These are phyloP conservation scores for Bothrops jararaca DNA, from an alignment of 2,113 vertebrate species.

Conservation along the genomic window DNA sequence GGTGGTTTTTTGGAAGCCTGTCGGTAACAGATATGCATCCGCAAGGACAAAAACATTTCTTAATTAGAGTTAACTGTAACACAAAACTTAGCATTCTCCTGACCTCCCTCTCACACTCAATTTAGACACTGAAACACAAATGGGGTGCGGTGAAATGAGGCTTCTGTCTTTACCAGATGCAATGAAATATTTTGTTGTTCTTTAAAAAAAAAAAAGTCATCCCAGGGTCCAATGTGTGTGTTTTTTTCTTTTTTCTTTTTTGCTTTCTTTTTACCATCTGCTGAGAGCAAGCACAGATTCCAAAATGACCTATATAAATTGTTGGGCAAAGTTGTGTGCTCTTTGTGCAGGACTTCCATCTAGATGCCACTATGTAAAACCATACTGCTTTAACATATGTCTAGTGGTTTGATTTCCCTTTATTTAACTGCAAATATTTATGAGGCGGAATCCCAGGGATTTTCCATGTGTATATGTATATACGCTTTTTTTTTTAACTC, in stretches of 20 bases:
- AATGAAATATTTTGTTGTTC: constrained; percentile 22
- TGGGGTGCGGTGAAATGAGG: not conserved
- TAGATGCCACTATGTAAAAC: not conserved
- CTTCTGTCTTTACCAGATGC: not conserved
- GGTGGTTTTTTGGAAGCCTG: constrained; percentile 63
- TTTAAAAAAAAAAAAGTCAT: constrained; percentile 13
- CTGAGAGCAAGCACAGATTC: not conserved
- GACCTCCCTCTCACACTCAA: constrained; percentile 33
- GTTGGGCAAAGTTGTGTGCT: not conserved
- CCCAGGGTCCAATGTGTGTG: not conserved
- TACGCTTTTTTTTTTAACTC: not conserved
- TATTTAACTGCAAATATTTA: not conserved
- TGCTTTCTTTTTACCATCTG: constrained; percentile 29
- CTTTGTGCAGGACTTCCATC: not conserved
- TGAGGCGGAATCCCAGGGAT: not conserved
- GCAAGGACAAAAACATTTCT: constrained; percentile 58
- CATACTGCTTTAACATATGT: not conserved
- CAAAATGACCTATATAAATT: not conserved
- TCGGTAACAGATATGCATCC: constrained; percentile 67
- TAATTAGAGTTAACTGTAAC: constrained; percentile 66
- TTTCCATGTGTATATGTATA: not conserved
- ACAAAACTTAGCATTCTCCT: constrained; percentile 52
- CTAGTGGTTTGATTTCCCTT: not conserved
- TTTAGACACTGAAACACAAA: constrained; percentile 25
- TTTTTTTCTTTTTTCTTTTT: not conserved